These are phyloP conservation scores for Porphyrio hochstetteri DNA, from an alignment of 2,113 vertebrate genomes.

Conservation along the genomic window DNA sequence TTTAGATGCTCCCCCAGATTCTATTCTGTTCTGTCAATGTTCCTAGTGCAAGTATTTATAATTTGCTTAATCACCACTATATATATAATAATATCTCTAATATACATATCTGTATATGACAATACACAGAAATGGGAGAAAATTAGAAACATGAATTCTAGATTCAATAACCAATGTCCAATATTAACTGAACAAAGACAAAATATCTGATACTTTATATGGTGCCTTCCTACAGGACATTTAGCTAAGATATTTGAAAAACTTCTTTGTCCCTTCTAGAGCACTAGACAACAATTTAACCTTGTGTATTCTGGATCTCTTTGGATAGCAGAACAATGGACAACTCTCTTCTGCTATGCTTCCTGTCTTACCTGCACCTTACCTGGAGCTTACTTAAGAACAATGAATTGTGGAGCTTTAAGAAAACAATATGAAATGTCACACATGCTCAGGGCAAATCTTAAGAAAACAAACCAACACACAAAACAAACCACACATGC, in stretches of 20 bases:
- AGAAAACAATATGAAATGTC: background rate
- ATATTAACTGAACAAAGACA: background rate
- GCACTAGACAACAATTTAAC: background rate
- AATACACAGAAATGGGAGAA: background rate
- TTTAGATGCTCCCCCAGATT: background rate
- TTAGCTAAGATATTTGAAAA: background rate
- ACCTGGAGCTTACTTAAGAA: background rate
- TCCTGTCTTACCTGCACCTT: background rate
- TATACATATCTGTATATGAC: too few species aligned
- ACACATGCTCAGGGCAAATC: too few species aligned
- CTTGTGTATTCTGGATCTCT: background rate
- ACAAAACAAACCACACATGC: too few species aligned
- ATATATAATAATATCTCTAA: too few species aligned
- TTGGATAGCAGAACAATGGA: background rate
- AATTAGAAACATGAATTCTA: background rate
- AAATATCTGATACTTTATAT: background rate
- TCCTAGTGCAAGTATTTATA: background rate
- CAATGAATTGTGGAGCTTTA: accelerated
- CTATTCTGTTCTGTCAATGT: background rate
- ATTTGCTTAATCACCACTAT: background rate
- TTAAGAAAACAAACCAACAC: too few species aligned
- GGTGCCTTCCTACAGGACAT: background rate
- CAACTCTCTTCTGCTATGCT: background rate
- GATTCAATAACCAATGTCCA: background rate
- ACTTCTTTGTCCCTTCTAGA: background rate